Percentiles rank a stretch among this genome's conserved stretches.
Conservation (phyloP, 2,888 invertebrate genomes). For the Arrhopalites spinosus region DNA sequence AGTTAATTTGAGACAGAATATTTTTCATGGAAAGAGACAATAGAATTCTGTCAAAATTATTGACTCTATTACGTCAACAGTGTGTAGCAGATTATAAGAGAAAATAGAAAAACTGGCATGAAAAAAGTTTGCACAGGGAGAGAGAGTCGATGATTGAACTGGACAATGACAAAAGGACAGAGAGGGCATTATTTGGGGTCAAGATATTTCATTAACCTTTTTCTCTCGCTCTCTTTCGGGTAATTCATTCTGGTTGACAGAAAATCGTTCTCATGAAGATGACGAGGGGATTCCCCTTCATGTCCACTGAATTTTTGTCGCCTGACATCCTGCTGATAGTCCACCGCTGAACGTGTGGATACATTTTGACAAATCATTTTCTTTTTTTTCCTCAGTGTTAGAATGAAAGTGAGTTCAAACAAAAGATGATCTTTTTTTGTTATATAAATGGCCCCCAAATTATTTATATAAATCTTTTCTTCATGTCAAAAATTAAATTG, state of each 20-base stretch:
- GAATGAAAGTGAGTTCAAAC: too few relatives aligned
- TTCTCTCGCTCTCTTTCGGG: neutral
- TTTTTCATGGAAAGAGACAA: too few relatives aligned
- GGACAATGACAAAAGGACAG: neutral
- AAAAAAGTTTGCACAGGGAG: neutral
- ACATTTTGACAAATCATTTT: too few relatives aligned
- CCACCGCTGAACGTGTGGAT: neutral
- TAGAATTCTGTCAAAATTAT: too few relatives aligned
- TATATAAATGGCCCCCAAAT: too few relatives aligned
- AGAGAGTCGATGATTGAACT: neutral
- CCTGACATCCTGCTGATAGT: slow-evolving; percentile 25
- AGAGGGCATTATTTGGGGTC: slow-evolving; percentile 21
- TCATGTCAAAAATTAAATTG: too few relatives aligned
- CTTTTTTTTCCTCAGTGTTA: too few relatives aligned
- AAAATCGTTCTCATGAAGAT: slow-evolving; percentile 31
- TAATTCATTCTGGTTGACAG: slow-evolving; percentile 35
- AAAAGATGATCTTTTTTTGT: too few relatives aligned
- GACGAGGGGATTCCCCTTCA: slow-evolving; percentile 5
- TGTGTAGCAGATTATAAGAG: neutral
- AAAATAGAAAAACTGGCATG: neutral
- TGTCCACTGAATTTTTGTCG: neutral
- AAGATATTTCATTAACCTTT: slow-evolving; percentile 47
- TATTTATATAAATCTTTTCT: too few relatives aligned
- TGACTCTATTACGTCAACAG: too few relatives aligned
- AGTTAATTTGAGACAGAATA: too few relatives aligned